Percentiles rank a stretch among this genome's conserved stretches.
These are phyloP conservation scores for Catocala fraxini DNA, from an alignment of 2,888 invertebrate genomes.

Conservation along the genomic window DNA sequence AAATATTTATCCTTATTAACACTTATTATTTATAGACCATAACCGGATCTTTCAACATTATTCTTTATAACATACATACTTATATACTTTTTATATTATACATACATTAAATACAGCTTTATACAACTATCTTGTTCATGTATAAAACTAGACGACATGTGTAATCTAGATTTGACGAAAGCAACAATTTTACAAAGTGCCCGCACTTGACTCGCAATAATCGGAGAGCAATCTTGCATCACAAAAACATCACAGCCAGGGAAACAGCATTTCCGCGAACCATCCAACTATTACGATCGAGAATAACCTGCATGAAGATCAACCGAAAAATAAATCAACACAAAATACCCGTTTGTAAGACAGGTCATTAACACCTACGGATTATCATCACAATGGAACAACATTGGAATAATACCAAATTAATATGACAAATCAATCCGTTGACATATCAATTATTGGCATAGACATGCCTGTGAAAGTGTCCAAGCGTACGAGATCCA, in stretches of 20 bases:
- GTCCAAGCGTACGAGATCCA: conserved; percentile 69
- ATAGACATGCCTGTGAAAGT: conserved; percentile 70
- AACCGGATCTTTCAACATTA: too few species aligned
- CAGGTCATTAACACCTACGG: conserved; percentile 7
- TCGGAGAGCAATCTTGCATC: conserved; percentile 17
- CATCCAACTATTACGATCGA: conserved; percentile 17
- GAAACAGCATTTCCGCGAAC: conserved; percentile 33
- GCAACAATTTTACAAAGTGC: not conserved
- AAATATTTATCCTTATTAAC: too few species aligned
- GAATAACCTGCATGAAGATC: conserved; percentile 8
- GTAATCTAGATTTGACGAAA: not conserved
- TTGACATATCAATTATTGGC: conserved; percentile 51
- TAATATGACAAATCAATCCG: conserved; percentile 30
- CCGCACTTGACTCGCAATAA: conserved; percentile 14
- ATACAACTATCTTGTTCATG: too few species aligned
- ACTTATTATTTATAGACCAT: too few species aligned
- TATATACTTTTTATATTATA: too few species aligned
- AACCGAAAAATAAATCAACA: conserved; percentile 10
- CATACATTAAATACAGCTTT: too few species aligned
- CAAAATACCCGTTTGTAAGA: conserved; percentile 1
- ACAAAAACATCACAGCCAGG: conserved; percentile 30
- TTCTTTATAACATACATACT: too few species aligned
- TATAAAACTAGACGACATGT: too few species aligned
- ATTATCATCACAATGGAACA: conserved; percentile 7
- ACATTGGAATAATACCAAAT: conserved; percentile 21